Evolutionary conservation across 2,797 vertebrate genomes (phyloP), one percentile per base, ranked within the genome.

Genomic region (Leontocebus nigricollis): DNA sequence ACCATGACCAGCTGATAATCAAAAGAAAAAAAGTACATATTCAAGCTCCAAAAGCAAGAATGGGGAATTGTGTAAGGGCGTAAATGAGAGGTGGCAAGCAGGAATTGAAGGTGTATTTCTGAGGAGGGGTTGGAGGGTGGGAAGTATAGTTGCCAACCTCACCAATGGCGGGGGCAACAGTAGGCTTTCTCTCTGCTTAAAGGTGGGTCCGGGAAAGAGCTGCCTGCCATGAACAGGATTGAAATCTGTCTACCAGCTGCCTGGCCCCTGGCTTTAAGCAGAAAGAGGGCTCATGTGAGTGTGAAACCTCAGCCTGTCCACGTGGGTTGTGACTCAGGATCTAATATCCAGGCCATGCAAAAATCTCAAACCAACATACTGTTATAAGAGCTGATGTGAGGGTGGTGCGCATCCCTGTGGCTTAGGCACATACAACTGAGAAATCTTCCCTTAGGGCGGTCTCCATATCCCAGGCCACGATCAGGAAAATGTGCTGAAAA

Each of bases 31-130:
- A 72, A 61, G 83, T 7, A 85, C 8, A 46, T 64, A 90, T 84
- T 59, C n/a, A 92, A 79, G 24, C 24, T 96, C 33, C 57, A 82
- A 93, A 97, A 84, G 64, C 52, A 93, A 96, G 46, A 87, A 50
- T n/a, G 55, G 70, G 50, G 92, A 67, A 79, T 70, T 61, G 52
- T 70, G 19, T 87, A 77, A 88, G 52, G 48, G 41, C 52, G 46
- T 57, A 61, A 79, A 55, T 55, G 52, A 55, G 20, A 55, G 14
- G 39, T n/a, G 59, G 81, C 48, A 48, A 83, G 76, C 72, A 90
- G n/a, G 15, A 61, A 20, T 26, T 52, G 61, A 80, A 76, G 87
- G 59, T 80, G 27, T 2, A 13, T n/a, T 57, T 90, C 67, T 20
- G 44, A 87, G 59, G n/a, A 19, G 79, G 17, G 33, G 33, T 77